phyloP scores from a whole-genome alignment of 2,888 invertebrate species.

The Eurytoma adleriae region DNA sequence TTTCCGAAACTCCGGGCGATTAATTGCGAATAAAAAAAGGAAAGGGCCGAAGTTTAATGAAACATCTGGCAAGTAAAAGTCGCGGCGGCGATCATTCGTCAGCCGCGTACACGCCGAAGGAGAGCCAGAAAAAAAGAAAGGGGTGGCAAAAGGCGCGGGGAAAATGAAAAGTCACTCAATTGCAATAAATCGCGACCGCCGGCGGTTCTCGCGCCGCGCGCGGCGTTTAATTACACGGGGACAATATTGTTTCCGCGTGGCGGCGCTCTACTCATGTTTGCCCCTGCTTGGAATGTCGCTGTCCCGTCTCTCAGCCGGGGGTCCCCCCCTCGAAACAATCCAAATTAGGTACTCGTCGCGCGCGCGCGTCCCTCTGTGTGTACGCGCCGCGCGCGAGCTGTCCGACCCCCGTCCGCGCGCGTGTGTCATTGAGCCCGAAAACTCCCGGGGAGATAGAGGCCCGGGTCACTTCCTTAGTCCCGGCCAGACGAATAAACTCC shows the following conservation, averaged over 20 bases:
- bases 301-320: neutral
- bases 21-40: neutral
- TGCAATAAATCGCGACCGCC: conserved; percentile 37
- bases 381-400: neutral
- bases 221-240: conserved; percentile 63
- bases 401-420: neutral
- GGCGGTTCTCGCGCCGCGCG: conserved; percentile 22
- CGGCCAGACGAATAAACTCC: conserved; percentile 30
- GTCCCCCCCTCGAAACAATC: conserved; percentile 40
- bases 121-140: neutral
- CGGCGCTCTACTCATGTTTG: conserved; percentile 33
- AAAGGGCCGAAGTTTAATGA: neutral
- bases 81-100: too few species aligned
- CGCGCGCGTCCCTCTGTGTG: neutral
- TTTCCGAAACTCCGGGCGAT: neutral
- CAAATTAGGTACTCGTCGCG: conserved; percentile 41
- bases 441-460: neutral
- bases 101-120: neutral
- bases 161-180: conserved; percentile 52
- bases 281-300: conserved; percentile 37
- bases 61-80: too few species aligned
- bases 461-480: conserved; percentile 17
- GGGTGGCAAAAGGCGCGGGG: neutral
- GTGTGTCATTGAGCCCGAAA: conserved; percentile 21
- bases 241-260: conserved; percentile 63